Percentiles rank a stretch among this genome's conserved stretches.
phyloP scores from a whole-genome alignment of 2,113 vertebrate genomes.

The Henicopernis longicauda region DNA sequence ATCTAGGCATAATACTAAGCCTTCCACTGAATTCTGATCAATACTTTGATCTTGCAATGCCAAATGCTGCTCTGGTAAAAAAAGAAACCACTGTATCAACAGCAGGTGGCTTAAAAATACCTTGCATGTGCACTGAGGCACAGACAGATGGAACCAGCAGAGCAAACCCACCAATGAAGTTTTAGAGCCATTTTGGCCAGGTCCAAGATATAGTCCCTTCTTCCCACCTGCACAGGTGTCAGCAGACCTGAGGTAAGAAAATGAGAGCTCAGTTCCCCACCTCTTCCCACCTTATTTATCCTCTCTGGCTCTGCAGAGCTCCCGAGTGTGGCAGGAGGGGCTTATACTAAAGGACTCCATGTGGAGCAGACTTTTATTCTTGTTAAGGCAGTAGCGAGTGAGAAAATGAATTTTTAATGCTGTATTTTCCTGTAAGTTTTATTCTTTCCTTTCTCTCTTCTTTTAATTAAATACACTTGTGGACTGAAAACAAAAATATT shows the following conservation, averaged over 20 bases:
- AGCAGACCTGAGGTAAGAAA: background rate
- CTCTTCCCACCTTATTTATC: background rate
- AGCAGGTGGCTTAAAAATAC: conserved; percentile 41
- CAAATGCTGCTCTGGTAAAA: background rate
- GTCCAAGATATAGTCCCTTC: background rate
- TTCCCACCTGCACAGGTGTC: conserved; percentile 41
- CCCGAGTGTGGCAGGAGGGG: background rate
- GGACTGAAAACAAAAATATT: background rate
- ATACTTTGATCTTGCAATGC: background rate
- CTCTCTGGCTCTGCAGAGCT: background rate
- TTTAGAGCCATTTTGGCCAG: conserved; percentile 32
- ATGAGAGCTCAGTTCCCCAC: background rate
- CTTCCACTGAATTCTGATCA: background rate
- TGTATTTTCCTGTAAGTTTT: background rate
- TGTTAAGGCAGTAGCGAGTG: background rate
- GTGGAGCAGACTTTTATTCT: background rate
- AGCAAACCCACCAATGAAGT: background rate
- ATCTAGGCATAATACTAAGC: background rate
- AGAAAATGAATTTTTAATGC: background rate
- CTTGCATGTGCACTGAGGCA: background rate
- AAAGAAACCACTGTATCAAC: background rate
- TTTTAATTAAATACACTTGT: background rate
- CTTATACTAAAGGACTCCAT: background rate
- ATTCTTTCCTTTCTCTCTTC: background rate
- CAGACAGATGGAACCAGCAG: conserved; percentile 44